phyloP scores from a whole-genome alignment of 2,888 invertebrate genomes.

The Coenonympha glycerion region DNA sequence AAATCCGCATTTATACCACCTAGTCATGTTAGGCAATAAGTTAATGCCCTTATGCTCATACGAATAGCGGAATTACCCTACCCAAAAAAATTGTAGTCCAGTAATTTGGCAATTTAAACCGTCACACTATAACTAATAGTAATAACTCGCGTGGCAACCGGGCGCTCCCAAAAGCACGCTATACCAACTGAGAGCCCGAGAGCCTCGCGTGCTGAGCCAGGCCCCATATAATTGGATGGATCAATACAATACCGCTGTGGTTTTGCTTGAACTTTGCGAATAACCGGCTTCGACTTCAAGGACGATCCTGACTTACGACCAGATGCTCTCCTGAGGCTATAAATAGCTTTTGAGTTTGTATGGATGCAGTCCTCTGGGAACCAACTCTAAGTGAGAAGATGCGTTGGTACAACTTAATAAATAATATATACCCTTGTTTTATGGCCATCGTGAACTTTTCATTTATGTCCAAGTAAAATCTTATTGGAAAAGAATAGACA shows the following conservation, averaged over 20 bases:
- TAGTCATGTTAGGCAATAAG: too few species aligned
- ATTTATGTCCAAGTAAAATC: too few species aligned
- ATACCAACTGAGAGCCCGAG: conserved; percentile 32
- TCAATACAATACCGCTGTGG: conserved; percentile 37
- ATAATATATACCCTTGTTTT: not conserved
- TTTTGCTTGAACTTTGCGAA: conserved; percentile 32
- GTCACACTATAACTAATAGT: conserved; percentile 14
- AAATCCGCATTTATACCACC: too few species aligned
- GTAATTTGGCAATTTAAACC: conserved; percentile 5
- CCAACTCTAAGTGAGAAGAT: too few species aligned
- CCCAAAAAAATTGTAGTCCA: conserved; percentile 12
- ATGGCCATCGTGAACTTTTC: not conserved
- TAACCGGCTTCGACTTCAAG: conserved; percentile 34
- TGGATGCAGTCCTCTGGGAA: not conserved
- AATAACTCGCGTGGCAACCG: conserved; percentile 25
- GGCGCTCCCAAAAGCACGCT: conserved; percentile 47
- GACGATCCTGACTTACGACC: conserved; percentile 23
- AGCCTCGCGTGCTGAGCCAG: conserved; percentile 50
- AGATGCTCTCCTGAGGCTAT: conserved; percentile 24
- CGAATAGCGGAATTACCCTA: conserved; percentile 4
- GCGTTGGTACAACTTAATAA: not conserved
- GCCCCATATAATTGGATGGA: conserved; percentile 38
- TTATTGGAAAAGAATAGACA: too few species aligned
- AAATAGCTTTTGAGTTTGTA: conserved; percentile 12
- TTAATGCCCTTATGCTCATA: too few species aligned